Conservation (phyloP, 2,888 invertebrate genomes). For the Xestia ashworthii region DNA sequence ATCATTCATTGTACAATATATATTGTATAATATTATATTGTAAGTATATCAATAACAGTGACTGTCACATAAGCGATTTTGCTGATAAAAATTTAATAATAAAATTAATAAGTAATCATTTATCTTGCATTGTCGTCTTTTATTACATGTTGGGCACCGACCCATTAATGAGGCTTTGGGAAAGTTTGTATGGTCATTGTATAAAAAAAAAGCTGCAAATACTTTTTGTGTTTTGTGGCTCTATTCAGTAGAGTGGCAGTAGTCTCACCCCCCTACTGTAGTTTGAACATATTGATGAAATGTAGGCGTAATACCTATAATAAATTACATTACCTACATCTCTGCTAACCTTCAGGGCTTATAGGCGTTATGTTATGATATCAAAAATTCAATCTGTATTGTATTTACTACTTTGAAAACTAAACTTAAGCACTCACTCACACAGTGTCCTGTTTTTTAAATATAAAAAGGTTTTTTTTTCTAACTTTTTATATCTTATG, state of each 20-base stretch:
- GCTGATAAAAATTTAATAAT: not conserved
- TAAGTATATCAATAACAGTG: not conserved
- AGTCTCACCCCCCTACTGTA: no score
- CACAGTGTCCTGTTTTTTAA: not conserved
- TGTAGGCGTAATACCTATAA: no score
- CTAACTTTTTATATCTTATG: not conserved
- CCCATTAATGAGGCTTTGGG: not conserved
- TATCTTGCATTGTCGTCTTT: not conserved
- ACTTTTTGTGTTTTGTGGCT: no score
- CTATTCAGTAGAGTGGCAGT: no score
- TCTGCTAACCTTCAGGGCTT: no score
- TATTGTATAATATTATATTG: no score
- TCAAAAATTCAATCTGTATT: not conserved
- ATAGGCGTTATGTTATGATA: no score
- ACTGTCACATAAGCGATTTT: not conserved
- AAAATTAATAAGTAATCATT: not conserved
- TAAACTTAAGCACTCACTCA: not conserved
- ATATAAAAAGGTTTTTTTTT: not conserved
- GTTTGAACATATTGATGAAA: no score
- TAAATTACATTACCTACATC: no score
- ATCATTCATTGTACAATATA: no score
- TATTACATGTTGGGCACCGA: not conserved
- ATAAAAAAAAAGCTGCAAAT: not conserved
- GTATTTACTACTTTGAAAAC: not conserved
- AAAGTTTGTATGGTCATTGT: not conserved